Base-by-base conservation (phyloP, 2,797 vertebrate species). In the Toxotes lorentzi region DNA sequence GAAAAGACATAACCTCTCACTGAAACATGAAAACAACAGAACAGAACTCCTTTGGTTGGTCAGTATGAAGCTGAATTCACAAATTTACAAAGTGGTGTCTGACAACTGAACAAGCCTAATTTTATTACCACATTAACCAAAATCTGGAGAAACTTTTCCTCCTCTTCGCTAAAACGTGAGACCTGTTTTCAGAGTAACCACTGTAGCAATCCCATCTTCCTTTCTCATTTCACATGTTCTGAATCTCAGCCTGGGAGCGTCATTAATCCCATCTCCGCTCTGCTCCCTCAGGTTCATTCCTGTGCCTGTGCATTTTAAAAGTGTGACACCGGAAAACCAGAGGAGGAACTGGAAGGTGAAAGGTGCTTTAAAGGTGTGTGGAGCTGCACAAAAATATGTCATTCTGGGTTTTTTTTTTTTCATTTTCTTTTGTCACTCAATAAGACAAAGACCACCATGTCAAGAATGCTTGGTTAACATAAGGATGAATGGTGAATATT, bases 201-300 rank as follows among this genome's bases (percentile, higher is more conserved):
- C 27, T 30, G 27, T 30, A 4, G 27, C 27, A 30, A 30, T 4
- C 1, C 30, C 40, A 24, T 48, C 43, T 53, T 67, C 16, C 32
- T 53, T 70, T 78, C 47, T 78, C 38, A 75, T 84, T 86, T 81
- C 70, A 70, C 64, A 75, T 38, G 32, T 65, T 84, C 23, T 73
- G 45, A 68, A 73, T 71, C 38, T 68, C 14, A 16, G 50, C 51
- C 58, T 73, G 23, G 8, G 65, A 67, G 38, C 40, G 30, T 75
- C 43, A 67, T 80, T 73, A 78, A 78, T 82, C 73, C 50, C 54
- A 50, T 62, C 67, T 76, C 61, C 56, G 67, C 50, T 65, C 60
- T 23, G 32, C 51, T 85, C 51, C 34, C 47, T 2, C 32, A 53
- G 56, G 60, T 73, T 69, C 54, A 74, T 54, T 48, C 23, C 11